Evolutionary conservation across 2,888 invertebrate genomes (phyloP).

Genomic region (Thereva nobilitata): DNA sequence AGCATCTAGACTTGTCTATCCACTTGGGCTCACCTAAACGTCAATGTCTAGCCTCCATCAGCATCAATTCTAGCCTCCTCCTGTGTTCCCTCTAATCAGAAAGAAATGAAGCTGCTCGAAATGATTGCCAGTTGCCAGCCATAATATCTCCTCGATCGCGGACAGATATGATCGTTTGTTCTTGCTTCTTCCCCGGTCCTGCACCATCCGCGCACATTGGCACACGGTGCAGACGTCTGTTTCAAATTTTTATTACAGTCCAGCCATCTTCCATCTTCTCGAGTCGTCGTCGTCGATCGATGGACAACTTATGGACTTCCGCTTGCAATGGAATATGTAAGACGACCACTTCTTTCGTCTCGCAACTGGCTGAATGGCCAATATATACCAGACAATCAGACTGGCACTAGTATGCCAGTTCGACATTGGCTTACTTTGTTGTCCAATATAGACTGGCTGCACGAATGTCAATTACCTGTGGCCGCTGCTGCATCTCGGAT

Average conservation of each 20-base stretch:
- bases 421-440: too few species aligned
- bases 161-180: conserved; percentile 9
- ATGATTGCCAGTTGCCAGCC: conserved; percentile 6
- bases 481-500: conserved; percentile 10
- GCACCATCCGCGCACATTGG: not conserved
- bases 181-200: not conserved
- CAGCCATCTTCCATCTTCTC: not conserved
- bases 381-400: too few species aligned
- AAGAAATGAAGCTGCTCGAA: not conserved
- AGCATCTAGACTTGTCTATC: conserved; percentile 17
- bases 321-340: conserved; percentile 22
- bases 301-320: conserved; percentile 37
- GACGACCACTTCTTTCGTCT: conserved; percentile 21
- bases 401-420: too few species aligned
- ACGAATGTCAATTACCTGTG: conserved; percentile 36
- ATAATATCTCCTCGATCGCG: not conserved
- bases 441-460: conserved; percentile 8
- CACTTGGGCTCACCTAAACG: conserved; percentile 21
- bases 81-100: not conserved
- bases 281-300: too few species aligned
- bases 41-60: not conserved
- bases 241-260: conserved; percentile 16
- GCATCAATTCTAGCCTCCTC: conserved; percentile 20
- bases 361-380: conserved; percentile 4
- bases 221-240: conserved; percentile 12